Conservation (phyloP, 1,140 invertebrate genomes). For the Venturia canescens region DNA sequence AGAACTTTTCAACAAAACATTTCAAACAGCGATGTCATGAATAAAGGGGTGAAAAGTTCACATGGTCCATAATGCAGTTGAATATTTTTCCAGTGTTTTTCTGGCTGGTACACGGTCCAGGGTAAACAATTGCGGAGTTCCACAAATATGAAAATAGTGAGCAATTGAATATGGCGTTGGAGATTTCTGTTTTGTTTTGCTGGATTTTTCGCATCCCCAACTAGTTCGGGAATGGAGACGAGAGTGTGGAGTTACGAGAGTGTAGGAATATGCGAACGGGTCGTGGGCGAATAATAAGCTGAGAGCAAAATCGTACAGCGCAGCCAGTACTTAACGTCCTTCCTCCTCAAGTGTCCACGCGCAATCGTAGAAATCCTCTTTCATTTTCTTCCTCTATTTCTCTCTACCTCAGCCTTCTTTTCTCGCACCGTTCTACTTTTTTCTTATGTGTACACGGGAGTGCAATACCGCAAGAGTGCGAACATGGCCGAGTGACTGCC, state of each 20-base stretch:
- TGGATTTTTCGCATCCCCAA: background rate
- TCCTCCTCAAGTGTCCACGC: background rate
- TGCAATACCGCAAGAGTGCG: background rate
- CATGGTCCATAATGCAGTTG: no score
- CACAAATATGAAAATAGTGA: background rate
- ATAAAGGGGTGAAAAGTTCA: no score
- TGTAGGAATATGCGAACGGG: background rate
- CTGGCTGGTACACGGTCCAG: no score
- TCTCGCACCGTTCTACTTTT: no score
- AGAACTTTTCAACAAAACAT: no score
- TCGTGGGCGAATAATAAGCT: background rate
- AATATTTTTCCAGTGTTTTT: no score
- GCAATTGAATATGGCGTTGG: background rate
- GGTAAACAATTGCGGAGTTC: background rate
- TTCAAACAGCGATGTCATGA: no score
- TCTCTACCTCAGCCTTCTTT: no score
- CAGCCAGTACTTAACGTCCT: background rate
- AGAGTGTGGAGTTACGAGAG: background rate
- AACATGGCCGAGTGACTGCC: conserved; percentile 57
- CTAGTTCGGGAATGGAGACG: background rate
- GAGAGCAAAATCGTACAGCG: background rate
- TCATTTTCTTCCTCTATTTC: no score
- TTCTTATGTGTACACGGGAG: background rate
- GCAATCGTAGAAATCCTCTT: no score
- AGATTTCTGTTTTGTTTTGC: background rate